Evolutionary conservation across 2,888 invertebrate genomes (phyloP), one percentile per base, ranked within the genome.

Genomic region (Philaethria dido): DNA sequence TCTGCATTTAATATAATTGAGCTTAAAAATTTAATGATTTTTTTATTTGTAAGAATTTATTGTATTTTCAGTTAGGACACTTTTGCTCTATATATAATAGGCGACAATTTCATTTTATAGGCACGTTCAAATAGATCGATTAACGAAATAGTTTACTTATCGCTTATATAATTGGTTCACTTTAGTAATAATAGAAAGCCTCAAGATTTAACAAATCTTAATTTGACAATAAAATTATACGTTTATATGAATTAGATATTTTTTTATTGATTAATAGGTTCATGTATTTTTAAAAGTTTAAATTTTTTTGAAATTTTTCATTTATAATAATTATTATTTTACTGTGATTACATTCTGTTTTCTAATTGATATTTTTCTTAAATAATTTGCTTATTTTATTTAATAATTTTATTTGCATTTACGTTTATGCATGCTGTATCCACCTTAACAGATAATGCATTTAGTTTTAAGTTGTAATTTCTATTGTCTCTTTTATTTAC

Each of bases 101-200:
- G 42, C 20, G 42, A 22, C 57, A 42, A 57, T 57, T 42, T 57
- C 20, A 57, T 57, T 22, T 42, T 42, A 57, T 57, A 57, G 8
- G 22, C 42, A 42, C 22, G 42, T 52, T 52, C 39, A 57, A 57
- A 57, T 42, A 57, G 42, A 57, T 57, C 57, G 57, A 42, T 57
- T 39, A 57, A n/a, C 22, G 20, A 42, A 57, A 57, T 42, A 16
- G 29, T 29, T 16, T 42, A n/a, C 42, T 22, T 42, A 57, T 57
- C 57, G 22, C 22, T 57, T 57, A 42, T 42, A 25, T 57, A 42
- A 57, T 57, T 42, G n/a, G 22, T n/a, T 22, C 50, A 39, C 20
- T 57, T 57, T 22, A 57, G 9, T 14, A 11, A 42, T 5, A 29
- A 52, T 57, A 42, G 36, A 50, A 50, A 50, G 50, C n/a, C 25